Evolutionary conservation across 2,888 invertebrate species (phyloP), one percentile per base, ranked within the genome.

Genomic region (Heterodera filipjevi): DNA sequence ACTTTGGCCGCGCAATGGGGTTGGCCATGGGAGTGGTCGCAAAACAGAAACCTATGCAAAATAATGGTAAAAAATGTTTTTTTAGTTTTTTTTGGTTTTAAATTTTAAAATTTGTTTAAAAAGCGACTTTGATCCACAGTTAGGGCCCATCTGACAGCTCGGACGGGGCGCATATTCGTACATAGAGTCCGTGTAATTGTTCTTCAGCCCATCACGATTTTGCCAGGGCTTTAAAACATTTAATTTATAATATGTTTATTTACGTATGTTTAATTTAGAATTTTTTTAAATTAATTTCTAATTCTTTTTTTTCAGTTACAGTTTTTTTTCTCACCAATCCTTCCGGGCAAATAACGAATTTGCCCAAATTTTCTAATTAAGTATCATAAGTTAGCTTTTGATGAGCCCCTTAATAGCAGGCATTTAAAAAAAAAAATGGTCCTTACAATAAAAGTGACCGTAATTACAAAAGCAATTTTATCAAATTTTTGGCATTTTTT

Each of bases 171-270:
- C 83, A 78, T 81, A 87, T 2, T 84, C 81, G 78, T 82, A 87
- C 77, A 87, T 72, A 49, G 86, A 85, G 79, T 87, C 87, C n/a
- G 85, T 85, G 82, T 85, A 87, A 82, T 83, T 85, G 78, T 87
- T 87, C 39, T 80, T 84, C 27, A 87, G 82, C 0, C 87, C 87
- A 79, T 87, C 87, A 12, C 79, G 77, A 76, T 87, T 87, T 59
- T 82, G 81, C 85, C 85, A 82, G 6, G 86, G 85, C 66, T 75
- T 30, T 64, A 73, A 3, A 27, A 22, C 10, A 16, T 49, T 19
- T 0, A 49, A 49, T 49, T 49, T 49, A 12, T 12, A 16, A 12
- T 2, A 49, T 49, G 16, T 12, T 19, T 19, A 39, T 6, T 6
- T 39, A 39, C 6, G 12, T 53, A 19, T 53, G 3, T n/a, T 3